phyloP scores from a whole-genome alignment of 2,797 vertebrate species.

The Pagetopsis macropterus region DNA sequence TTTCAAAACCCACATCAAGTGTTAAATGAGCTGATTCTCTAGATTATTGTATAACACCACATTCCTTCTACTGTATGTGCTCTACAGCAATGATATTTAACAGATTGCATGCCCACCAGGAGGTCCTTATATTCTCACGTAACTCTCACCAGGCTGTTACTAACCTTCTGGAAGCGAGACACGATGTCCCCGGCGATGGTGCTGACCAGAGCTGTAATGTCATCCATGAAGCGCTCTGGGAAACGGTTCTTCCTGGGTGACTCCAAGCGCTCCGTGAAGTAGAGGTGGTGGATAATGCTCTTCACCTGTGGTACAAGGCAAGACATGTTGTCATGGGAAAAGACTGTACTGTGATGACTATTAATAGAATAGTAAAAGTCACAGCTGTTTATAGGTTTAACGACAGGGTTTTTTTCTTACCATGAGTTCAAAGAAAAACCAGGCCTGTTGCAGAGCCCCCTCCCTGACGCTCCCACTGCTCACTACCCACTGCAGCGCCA shows the following conservation, averaged over 20 bases:
- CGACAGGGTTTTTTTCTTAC: slow-evolving; percentile 83
- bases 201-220: slow-evolving; percentile 95
- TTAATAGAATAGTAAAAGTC: background rate
- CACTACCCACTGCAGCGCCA: slow-evolving; percentile 99
- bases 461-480: slow-evolving; percentile 97
- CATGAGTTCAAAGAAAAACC: slow-evolving; percentile 99
- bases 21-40: too few relatives aligned
- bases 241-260: slow-evolving; percentile 94
- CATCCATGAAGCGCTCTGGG: slow-evolving; percentile 99
- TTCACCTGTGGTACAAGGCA: slow-evolving; percentile 87
- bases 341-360: background rate
- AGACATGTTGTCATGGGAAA: background rate
- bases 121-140: background rate
- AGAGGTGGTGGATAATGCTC: slow-evolving; percentile 98
- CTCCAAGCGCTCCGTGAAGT: slow-evolving; percentile 95
- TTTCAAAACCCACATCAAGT: too few relatives aligned
- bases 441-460: slow-evolving; percentile 95
- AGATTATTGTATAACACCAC: background rate
- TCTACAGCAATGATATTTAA: background rate
- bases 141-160: background rate
- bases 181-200: slow-evolving; percentile 96
- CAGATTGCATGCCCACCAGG: background rate
- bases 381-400: background rate
- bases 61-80: background rate
- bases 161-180: slow-evolving; percentile 97